phyloP scores from a whole-genome alignment of 2,113 vertebrate species.

The Nycticebus coucang region DNA sequence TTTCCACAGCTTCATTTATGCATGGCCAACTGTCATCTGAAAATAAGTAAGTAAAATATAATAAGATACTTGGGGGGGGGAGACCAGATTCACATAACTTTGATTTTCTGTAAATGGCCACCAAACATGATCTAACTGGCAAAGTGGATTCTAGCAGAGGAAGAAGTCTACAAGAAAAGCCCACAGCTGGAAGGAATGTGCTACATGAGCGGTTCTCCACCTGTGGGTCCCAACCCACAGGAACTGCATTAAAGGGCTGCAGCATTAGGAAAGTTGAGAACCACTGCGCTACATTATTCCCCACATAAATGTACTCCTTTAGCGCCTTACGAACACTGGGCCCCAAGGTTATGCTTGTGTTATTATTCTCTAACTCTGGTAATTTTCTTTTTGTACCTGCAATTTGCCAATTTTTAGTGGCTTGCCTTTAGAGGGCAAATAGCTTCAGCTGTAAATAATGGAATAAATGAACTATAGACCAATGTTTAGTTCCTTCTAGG shows the following conservation, averaged over 20 bases:
- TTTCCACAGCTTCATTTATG: not conserved
- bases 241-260: too few species aligned
- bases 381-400: not conserved
- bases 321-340: not conserved
- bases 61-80: not conserved
- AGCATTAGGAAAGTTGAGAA: not conserved
- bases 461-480: conserved; percentile 77
- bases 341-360: not conserved
- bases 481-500: conserved; percentile 69
- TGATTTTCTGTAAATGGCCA: not conserved
- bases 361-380: not conserved
- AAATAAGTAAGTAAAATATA: not conserved
- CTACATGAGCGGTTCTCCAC: not conserved
- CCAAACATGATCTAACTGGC: not conserved
- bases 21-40: not conserved
- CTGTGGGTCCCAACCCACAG: too few species aligned
- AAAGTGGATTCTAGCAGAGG: conserved; percentile 4
- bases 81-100: not conserved
- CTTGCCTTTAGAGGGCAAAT: conserved; percentile 79
- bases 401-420: conserved; percentile 63
- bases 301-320: not conserved
- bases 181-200: not conserved
- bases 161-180: not conserved
- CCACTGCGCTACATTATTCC: not conserved
- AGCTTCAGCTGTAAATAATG: conserved; percentile 80